A percentile compares a stretch with the other conserved stretches of the same genome.
These are phyloP conservation scores for Flexamia atlantica DNA, from an alignment of 2,888 invertebrate genomes.

Conservation along the genomic window DNA sequence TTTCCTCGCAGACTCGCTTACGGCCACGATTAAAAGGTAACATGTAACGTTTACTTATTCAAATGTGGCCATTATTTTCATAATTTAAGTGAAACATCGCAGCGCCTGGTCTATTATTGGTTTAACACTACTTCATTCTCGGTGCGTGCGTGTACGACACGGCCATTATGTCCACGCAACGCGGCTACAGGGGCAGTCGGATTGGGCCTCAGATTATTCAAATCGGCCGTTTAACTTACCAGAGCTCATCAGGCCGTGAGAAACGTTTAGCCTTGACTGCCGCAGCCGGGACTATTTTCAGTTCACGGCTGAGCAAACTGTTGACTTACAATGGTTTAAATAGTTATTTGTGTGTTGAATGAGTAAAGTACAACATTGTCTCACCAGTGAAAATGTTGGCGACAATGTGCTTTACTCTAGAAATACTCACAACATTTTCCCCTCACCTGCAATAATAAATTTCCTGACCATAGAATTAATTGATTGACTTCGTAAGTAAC, in stretches of 20 bases:
- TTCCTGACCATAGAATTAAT: no score
- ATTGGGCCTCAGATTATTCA: conserved; percentile 12
- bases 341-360: no score
- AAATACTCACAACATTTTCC: no score
- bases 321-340: no score
- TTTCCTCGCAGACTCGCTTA: neutral
- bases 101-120: neutral
- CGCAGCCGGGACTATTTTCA: neutral
- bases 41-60: neutral
- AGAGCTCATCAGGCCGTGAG: conserved; percentile 22
- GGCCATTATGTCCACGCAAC: conserved; percentile 31
- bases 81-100: neutral
- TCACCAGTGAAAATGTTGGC: no score
- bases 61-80: neutral
- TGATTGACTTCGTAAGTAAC: no score
- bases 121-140: neutral
- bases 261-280: conserved; percentile 11
- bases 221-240: conserved; percentile 24
- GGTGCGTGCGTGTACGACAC: neutral
- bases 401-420: no score
- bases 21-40: neutral
- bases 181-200: neutral
- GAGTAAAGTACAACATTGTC: no score
- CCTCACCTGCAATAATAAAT: no score
- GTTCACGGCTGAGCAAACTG: no score